Evolutionary conservation across 2,888 invertebrate genomes (phyloP).

Genomic region (Troides aeacus): DNA sequence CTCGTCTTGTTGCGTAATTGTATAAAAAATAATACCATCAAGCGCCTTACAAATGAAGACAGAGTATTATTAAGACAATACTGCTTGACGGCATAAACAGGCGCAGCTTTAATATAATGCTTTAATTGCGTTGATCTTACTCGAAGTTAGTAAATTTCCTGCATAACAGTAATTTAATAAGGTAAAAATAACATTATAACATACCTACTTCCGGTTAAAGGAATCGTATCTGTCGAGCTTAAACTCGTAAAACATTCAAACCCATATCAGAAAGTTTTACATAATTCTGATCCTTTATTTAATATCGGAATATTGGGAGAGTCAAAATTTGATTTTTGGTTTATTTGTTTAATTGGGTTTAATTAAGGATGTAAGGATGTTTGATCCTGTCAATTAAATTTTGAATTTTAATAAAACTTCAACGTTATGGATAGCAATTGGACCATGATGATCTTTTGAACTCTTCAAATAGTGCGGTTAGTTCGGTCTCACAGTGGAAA

Average conservation of each 20-base stretch:
- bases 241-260: conserved; percentile 10
- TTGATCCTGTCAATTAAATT: neutral
- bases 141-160: neutral
- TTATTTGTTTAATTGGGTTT: neutral
- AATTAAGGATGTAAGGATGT: neutral
- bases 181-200: neutral
- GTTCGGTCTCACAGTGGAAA: no score
- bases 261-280: conserved; percentile 25
- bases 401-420: no score
- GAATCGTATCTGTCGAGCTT: neutral
- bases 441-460: neutral
- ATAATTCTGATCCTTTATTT: conserved; percentile 19
- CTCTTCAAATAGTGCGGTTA: no score
- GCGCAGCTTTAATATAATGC: no score
- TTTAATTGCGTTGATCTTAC: no score
- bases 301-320: conserved; percentile 4
- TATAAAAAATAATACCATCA: no score
- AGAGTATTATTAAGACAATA: no score
- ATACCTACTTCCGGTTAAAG: neutral
- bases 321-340: neutral
- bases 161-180: neutral
- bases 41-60: no score
- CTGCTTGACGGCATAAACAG: no score
- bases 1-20: no score
- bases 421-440: neutral